Evolutionary conservation across 2,888 invertebrate species (phyloP).

Genomic region (Craniophora ligustri): DNA sequence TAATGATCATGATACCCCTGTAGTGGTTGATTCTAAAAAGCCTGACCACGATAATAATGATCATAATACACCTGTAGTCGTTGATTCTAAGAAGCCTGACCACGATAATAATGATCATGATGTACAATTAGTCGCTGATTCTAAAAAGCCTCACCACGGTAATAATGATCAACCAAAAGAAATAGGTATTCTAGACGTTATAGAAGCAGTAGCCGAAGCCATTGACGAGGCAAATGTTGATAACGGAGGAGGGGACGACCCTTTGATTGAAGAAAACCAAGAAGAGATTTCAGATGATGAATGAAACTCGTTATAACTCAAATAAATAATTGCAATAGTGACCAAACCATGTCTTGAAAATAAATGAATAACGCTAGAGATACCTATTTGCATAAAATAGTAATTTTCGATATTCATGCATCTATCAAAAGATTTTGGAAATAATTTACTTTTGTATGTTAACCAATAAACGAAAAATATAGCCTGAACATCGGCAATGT

Average conservation of each 20-base stretch:
- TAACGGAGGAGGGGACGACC: background rate
- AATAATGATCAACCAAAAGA: no score
- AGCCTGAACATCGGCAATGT: background rate
- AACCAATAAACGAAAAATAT: background rate
- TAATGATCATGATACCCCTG: no score
- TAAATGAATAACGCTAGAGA: no score
- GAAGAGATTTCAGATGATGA: constrained; percentile 2
- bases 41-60: no score
- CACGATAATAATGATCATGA: no score
- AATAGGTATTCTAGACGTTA: background rate
- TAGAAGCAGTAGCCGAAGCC: background rate
- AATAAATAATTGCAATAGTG: background rate
- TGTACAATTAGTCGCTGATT: no score
- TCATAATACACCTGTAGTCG: no score
- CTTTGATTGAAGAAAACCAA: background rate
- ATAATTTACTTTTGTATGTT: background rate
- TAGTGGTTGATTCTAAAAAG: no score
- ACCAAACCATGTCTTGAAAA: background rate
- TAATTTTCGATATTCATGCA: no score
- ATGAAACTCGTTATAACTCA: background rate
- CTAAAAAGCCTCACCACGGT: no score
- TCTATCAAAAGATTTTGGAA: background rate
- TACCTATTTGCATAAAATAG: no score
- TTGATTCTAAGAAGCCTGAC: no score
- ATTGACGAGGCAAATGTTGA: background rate